Percentiles rank a stretch among this genome's conserved stretches.
Evolutionary conservation across 2,797 vertebrate species (phyloP).

Genomic region (Hemibagrus guttatus): DNA sequence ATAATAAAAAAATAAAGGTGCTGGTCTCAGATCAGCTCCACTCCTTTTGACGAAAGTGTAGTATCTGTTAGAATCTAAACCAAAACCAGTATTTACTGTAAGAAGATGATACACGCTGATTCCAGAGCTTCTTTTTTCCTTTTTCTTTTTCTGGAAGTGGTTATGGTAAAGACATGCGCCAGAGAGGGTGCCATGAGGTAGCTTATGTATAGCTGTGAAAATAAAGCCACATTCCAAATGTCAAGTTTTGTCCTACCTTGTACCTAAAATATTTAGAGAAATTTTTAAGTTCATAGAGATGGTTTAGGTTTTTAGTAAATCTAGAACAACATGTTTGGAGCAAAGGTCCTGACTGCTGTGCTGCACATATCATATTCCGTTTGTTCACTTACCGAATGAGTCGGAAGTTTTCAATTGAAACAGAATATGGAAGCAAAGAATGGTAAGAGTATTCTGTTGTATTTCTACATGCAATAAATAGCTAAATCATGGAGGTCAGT

Average conservation of each 20-base stretch:
- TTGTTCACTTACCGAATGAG: constrained; percentile 35
- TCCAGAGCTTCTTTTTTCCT: neutral
- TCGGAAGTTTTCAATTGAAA: constrained; percentile 27
- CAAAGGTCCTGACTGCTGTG: neutral
- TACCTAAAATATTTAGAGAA: constrained; percentile 18
- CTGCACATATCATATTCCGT: neutral
- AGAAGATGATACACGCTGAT: neutral
- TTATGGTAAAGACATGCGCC: constrained; percentile 24
- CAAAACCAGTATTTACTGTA: neutral
- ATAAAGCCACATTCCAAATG: neutral
- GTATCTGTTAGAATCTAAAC: neutral
- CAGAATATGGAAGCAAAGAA: constrained; percentile 17
- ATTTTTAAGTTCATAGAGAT: neutral
- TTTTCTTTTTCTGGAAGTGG: constrained; percentile 2
- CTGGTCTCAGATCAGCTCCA: constrained; percentile 17
- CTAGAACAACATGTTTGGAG: neutral
- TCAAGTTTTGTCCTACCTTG: constrained; percentile 21
- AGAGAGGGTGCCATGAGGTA: constrained; percentile 48
- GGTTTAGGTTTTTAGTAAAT: neutral
- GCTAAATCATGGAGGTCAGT: constrained; percentile 44
- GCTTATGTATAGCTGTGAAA: constrained; percentile 25
- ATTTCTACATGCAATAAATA: neutral
- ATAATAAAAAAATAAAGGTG: neutral
- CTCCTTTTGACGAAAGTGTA: constrained; percentile 3
- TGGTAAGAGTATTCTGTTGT: neutral